phyloP scores from a whole-genome alignment of 1,140 invertebrate genomes.

The Rhopalosiphum maidis region DNA sequence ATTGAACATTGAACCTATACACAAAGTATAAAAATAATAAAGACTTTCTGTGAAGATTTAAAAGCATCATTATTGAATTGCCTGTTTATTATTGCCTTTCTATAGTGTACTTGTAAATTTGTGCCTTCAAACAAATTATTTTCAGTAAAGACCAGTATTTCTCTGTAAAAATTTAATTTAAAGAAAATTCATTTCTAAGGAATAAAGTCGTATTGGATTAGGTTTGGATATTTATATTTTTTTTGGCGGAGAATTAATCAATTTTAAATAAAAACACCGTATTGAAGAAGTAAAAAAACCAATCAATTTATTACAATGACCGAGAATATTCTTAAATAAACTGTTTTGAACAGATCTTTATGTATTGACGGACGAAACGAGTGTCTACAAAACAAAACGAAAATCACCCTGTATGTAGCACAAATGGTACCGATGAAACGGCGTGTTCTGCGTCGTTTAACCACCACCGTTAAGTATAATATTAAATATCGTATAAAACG shows the following conservation, averaged over 20 bases:
- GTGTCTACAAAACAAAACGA: background rate
- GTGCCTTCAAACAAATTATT: background rate
- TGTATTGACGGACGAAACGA: too few species aligned
- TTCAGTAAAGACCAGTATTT: background rate
- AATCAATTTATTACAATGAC: background rate
- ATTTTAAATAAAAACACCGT: too few species aligned
- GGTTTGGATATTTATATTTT: background rate
- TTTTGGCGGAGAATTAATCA: too few species aligned
- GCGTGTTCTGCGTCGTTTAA: conserved; percentile 16
- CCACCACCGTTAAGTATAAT: background rate
- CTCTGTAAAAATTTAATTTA: background rate
- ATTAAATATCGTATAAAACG: conserved; percentile 13
- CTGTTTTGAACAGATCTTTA: background rate
- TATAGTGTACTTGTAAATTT: background rate
- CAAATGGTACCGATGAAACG: background rate
- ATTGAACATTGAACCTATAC: background rate
- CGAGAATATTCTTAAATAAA: background rate
- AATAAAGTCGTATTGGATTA: background rate
- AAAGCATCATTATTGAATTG: background rate
- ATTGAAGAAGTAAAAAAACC: background rate
- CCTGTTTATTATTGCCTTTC: background rate
- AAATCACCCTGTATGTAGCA: background rate
- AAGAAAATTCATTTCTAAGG: background rate
- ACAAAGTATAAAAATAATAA: too few species aligned
- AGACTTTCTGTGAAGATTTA: too few species aligned